A percentile compares a stretch with the other conserved stretches of the same genome.
Evolutionary conservation across 2,888 invertebrate species (phyloP).

Genomic region (Falcaria lacertinaria): DNA sequence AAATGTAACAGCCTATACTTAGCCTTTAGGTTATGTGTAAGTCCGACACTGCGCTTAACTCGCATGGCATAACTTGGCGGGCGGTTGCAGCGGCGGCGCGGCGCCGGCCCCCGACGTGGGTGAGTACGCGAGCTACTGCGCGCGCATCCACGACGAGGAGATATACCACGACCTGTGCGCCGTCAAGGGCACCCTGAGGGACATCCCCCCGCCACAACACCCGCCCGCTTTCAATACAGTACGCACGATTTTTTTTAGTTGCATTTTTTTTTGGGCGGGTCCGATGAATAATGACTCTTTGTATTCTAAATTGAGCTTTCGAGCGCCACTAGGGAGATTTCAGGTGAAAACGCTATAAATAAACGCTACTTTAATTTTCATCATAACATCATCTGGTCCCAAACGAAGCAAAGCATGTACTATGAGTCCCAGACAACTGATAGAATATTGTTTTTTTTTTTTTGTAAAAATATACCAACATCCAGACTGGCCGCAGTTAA

Average conservation of each 20-base stretch:
- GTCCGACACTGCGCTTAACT: constrained; percentile 18
- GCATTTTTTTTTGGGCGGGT: constrained; percentile 16
- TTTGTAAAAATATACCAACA: too few species aligned
- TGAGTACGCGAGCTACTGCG: constrained; percentile 84
- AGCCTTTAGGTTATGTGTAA: constrained; percentile 13
- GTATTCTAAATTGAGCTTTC: neutral
- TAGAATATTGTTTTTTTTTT: too few species aligned
- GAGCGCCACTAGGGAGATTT: too few species aligned
- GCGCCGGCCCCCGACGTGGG: constrained; percentile 65
- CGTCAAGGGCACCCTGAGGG: constrained; percentile 79
- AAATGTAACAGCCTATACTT: neutral
- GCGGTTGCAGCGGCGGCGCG: constrained; percentile 46
- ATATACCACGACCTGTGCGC: constrained; percentile 97
- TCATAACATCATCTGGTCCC: too few species aligned
- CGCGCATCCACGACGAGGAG: constrained; percentile 91
- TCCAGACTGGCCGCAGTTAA: too few species aligned
- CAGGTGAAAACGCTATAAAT: too few species aligned
- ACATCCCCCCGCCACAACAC: constrained; percentile 69
- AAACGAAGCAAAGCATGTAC: too few species aligned
- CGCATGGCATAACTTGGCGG: constrained; percentile 34
- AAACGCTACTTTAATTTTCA: too few species aligned
- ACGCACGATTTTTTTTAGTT: constrained; percentile 48
- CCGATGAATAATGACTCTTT: constrained; percentile 16
- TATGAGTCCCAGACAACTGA: too few species aligned
- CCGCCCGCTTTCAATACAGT: constrained; percentile 73